These are phyloP conservation scores for Oxyruncus cristatus DNA, from an alignment of 2,113 vertebrate species.

Conservation along the genomic window DNA sequence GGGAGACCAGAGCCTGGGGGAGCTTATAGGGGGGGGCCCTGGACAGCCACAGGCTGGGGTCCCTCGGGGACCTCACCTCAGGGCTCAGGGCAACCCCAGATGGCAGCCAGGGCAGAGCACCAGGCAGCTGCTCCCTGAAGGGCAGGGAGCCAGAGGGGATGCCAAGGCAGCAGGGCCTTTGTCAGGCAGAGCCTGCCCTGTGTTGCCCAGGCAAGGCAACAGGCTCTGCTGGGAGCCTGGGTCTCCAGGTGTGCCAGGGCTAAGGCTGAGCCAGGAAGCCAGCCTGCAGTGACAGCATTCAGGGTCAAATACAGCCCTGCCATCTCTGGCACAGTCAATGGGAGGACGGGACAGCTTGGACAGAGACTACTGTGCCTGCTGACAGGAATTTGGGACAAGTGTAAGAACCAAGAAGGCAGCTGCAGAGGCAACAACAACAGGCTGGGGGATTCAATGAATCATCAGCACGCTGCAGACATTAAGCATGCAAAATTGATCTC, in stretches of 20 bases:
- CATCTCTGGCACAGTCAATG: rapidly evolving
- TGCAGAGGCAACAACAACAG: neutral
- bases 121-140: neutral
- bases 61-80: neutral
- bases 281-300: neutral
- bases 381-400: neutral
- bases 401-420: neutral
- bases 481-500: neutral
- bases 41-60: neutral
- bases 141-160: neutral
- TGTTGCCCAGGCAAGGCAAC: rapidly evolving
- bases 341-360: rapidly evolving
- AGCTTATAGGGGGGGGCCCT: rapidly evolving
- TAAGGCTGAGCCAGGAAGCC: neutral
- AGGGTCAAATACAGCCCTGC: neutral
- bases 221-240: neutral
- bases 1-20: rapidly evolving
- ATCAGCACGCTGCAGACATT: neutral
- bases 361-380: neutral
- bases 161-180: neutral
- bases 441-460: neutral
- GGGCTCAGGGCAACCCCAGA: neutral
- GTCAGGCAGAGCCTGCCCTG: rapidly evolving
- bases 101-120: neutral
- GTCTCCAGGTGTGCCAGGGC: neutral